Conservation (phyloP, 2,888 invertebrate genomes). For the Ormyrus nitidulus region DNA sequence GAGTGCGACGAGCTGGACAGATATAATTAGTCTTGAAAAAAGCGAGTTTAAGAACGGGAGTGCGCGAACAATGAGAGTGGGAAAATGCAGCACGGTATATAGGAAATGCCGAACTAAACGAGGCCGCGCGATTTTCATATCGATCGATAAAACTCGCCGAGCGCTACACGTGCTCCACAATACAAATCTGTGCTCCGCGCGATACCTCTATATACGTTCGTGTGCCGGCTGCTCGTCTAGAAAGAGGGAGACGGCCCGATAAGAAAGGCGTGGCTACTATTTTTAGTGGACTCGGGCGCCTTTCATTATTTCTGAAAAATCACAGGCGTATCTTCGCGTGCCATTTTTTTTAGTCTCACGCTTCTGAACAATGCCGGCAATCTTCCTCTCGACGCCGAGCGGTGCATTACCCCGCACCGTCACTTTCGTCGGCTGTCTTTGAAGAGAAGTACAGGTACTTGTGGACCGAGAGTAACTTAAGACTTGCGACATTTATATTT, state of each 20-base stretch:
- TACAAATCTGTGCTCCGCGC: neutral
- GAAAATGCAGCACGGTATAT: neutral
- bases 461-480: too few species aligned
- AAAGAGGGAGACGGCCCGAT: slow-evolving; percentile 12
- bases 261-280: slow-evolving; percentile 31
- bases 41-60: neutral
- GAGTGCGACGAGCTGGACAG: neutral
- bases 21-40: too few species aligned
- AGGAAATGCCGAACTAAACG: slow-evolving; percentile 30
- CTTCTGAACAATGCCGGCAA: slow-evolving; percentile 24
- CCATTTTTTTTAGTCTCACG: neutral
- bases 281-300: neutral
- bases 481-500: too few species aligned
- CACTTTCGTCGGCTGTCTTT: too few species aligned
- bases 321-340: slow-evolving; percentile 2
- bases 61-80: neutral
- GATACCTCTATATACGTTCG: neutral
- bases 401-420: neutral
- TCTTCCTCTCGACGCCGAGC: slow-evolving; percentile 11
- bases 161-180: neutral
- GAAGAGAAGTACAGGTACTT: too few species aligned
- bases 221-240: neutral
- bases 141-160: slow-evolving; percentile 32
- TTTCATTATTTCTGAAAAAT: slow-evolving; percentile 10
- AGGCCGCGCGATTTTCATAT: slow-evolving; percentile 50